Conservation (phyloP, 2,113 vertebrate species). For the Hypomesus transpacificus region DNA sequence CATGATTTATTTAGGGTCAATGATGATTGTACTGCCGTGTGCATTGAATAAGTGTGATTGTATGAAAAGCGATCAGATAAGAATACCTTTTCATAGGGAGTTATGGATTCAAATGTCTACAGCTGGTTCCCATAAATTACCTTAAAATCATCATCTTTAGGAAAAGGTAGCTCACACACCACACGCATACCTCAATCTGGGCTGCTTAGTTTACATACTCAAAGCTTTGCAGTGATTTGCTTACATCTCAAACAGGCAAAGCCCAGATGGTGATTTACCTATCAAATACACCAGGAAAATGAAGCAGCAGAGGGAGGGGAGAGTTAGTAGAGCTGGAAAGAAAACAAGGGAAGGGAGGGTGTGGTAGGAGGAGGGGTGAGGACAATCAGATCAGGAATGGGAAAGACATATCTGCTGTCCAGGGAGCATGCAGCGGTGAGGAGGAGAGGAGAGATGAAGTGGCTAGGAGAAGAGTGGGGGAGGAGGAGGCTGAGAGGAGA, state of each 20-base stretch:
- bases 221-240: constrained; percentile 31
- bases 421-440: no score
- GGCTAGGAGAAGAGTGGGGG: no score
- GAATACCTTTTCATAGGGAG: no score
- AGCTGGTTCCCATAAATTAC: no score
- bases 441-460: no score
- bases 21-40: neutral
- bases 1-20: neutral
- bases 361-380: constrained; percentile 59
- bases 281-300: constrained; percentile 43
- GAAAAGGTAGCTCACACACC: neutral
- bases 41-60: no score
- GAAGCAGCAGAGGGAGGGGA: constrained; percentile 14
- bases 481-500: no score
- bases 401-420: no score
- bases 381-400: constrained; percentile 24
- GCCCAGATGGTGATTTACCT: constrained; percentile 56
- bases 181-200: neutral
- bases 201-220: constrained; percentile 11
- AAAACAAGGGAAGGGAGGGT: constrained; percentile 38
- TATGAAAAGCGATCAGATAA: no score
- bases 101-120: neutral
- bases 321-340: constrained; percentile 11
- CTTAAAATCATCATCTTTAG: no score
- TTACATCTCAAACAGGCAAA: constrained; percentile 30